These are phyloP conservation scores for Babyrousa celebensis DNA, from an alignment of 2,797 vertebrate genomes.

Conservation along the genomic window DNA sequence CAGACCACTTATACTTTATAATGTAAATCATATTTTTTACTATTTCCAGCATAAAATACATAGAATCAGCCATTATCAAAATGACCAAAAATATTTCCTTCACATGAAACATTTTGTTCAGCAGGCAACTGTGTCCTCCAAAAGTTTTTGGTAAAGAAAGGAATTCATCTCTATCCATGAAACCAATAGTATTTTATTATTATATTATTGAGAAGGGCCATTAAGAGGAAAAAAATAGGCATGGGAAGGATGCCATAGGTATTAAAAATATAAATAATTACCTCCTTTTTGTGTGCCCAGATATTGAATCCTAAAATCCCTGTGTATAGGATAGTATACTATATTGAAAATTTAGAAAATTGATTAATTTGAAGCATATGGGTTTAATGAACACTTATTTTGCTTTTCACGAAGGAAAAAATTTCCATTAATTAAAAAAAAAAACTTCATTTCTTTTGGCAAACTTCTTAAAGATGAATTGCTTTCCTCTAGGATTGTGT, in stretches of 20 bases:
- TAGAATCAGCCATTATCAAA: conserved; percentile 78
- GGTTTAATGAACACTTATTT: conserved; percentile 77
- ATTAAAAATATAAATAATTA: conserved; percentile 80
- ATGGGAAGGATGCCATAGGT: conserved; percentile 76
- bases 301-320: conserved; percentile 76
- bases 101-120: conserved; percentile 66
- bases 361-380: conserved; percentile 81
- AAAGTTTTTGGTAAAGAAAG: conserved; percentile 80
- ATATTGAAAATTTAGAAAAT: conserved; percentile 77
- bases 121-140: neutral
- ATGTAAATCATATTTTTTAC: conserved; percentile 78
- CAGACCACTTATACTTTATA: conserved; percentile 74
- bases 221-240: conserved; percentile 81
- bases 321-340: conserved; percentile 70
- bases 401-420: conserved; percentile 73
- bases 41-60: conserved; percentile 65
- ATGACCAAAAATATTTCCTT: conserved; percentile 76
- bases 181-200: conserved; percentile 75
- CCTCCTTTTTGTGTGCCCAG: conserved; percentile 75
- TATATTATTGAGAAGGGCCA: conserved; percentile 77
- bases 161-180: conserved; percentile 76
- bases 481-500: neutral
- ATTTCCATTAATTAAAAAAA: conserved; percentile 73
- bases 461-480: conserved; percentile 48
- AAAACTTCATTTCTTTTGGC: conserved; percentile 57